Percentiles rank a stretch among this genome's conserved stretches.
Evolutionary conservation across 2,113 vertebrate genomes (phyloP).

Genomic region (Cyrtonyx montezumae): DNA sequence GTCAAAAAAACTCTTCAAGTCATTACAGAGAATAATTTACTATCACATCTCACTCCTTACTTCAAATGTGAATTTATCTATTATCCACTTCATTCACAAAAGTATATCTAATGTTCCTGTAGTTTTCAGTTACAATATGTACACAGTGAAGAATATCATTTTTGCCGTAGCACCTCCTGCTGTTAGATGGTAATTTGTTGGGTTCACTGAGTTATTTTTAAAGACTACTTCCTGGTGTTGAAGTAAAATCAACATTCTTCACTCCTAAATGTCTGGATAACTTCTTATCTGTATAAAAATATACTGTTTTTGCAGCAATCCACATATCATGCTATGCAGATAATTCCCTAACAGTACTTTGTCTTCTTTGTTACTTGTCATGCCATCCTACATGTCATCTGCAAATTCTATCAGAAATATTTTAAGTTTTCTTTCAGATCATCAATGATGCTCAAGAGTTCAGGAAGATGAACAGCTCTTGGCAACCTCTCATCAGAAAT

Average conservation of each 20-base stretch:
- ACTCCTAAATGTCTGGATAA: neutral
- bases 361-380: neutral
- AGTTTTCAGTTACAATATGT: neutral
- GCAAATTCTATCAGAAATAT: neutral
- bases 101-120: neutral
- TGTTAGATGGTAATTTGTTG: neutral
- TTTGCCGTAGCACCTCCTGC: neutral
- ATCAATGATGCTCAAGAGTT: neutral
- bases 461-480: neutral
- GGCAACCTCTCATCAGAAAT: neutral
- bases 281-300: neutral
- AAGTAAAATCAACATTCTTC: neutral
- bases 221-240: neutral
- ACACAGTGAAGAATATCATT: neutral
- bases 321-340: neutral
- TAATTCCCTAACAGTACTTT: neutral
- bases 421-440: slow-evolving; percentile 9
- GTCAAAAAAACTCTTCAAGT: neutral
- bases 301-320: rapidly evolving
- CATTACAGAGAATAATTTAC: slow-evolving; percentile 4
- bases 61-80: neutral
- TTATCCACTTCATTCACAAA: neutral
- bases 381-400: neutral
- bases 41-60: neutral
- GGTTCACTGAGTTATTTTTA: neutral